Conservation (phyloP, 2,113 vertebrate genomes). For the Lepisosteus osseus region DNA sequence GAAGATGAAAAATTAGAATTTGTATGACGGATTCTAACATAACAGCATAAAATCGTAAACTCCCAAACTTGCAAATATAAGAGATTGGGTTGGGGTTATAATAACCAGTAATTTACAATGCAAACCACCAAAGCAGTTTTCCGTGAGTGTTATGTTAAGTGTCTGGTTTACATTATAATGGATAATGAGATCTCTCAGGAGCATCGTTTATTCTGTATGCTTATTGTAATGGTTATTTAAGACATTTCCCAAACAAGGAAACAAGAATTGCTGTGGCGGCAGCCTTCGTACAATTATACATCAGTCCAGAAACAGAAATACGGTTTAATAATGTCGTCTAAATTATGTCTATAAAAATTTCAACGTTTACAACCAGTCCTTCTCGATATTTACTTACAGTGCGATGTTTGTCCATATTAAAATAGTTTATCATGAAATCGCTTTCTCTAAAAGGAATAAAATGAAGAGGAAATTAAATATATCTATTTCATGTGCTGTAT, state of each 20-base stretch:
- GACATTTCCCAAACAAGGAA: constrained; percentile 3
- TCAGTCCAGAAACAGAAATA: background rate
- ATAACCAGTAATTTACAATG: constrained; percentile 5
- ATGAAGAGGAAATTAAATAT: background rate
- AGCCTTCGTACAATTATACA: constrained; percentile 3
- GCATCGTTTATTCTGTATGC: constrained; percentile 20
- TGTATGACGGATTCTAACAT: too few species aligned
- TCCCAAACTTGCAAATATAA: too few species aligned
- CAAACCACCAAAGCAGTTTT: background rate
- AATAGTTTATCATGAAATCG: background rate
- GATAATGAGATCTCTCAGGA: constrained; percentile 3
- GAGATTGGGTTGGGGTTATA: background rate
- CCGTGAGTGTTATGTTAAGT: constrained; percentile 5
- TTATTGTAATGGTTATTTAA: constrained; percentile 8
- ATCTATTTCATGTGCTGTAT: too few species aligned
- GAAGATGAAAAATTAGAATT: too few species aligned
- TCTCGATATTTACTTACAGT: background rate
- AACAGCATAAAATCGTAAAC: too few species aligned
- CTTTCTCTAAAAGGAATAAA: background rate
- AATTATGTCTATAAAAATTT: background rate
- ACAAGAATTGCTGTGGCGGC: background rate
- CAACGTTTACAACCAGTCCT: background rate
- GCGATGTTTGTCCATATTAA: background rate
- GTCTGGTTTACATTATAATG: constrained; percentile 14
- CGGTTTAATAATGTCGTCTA: background rate